Percentiles rank a stretch among this genome's conserved stretches.
Conservation (phyloP, 2,797 vertebrate genomes). For the Microctenopoma steveboyesi region DNA sequence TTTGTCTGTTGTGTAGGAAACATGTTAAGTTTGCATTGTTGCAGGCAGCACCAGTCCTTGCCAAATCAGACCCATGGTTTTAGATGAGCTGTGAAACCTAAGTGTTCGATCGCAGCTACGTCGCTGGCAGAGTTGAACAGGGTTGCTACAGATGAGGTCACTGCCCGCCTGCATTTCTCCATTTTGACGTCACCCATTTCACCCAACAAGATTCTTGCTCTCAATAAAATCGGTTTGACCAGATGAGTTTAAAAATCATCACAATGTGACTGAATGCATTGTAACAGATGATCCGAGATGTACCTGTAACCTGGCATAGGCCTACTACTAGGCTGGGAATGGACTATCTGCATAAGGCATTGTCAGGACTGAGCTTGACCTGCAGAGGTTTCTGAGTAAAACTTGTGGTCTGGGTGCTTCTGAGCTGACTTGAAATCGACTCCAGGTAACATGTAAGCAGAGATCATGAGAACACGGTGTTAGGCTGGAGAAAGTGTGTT, state of each 20-base stretch:
- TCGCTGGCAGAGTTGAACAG: slow-evolving; percentile 36
- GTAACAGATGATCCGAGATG: slow-evolving; percentile 33
- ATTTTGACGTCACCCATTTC: slow-evolving; percentile 44
- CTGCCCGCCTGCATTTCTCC: slow-evolving; percentile 37
- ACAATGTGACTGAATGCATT: slow-evolving; percentile 44
- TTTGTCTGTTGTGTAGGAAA: slow-evolving; percentile 43
- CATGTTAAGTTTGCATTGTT: slow-evolving; percentile 23
- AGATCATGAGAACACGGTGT: slow-evolving; percentile 43
- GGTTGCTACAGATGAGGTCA: slow-evolving; percentile 33
- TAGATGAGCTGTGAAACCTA: slow-evolving; percentile 32
- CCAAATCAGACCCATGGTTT: slow-evolving; percentile 30
- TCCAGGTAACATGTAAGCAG: slow-evolving; percentile 41
- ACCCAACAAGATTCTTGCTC: slow-evolving; percentile 48
- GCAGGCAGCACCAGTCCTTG: slow-evolving; percentile 13
- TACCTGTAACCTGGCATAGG: slow-evolving; percentile 18
- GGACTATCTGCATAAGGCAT: slow-evolving; percentile 25
- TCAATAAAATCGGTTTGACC: slow-evolving; percentile 44
- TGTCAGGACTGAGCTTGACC: slow-evolving; percentile 22
- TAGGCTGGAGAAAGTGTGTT: slow-evolving; percentile 64
- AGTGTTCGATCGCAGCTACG: slow-evolving; percentile 34
- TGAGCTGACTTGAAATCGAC: slow-evolving; percentile 19
- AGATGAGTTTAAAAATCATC: slow-evolving; percentile 20
- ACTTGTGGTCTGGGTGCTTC: slow-evolving; percentile 26
- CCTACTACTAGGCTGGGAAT: slow-evolving; percentile 29
- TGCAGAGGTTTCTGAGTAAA: slow-evolving; percentile 15